These are phyloP conservation scores for Diarsia dahlii DNA, from an alignment of 2,888 invertebrate species.

Conservation along the genomic window DNA sequence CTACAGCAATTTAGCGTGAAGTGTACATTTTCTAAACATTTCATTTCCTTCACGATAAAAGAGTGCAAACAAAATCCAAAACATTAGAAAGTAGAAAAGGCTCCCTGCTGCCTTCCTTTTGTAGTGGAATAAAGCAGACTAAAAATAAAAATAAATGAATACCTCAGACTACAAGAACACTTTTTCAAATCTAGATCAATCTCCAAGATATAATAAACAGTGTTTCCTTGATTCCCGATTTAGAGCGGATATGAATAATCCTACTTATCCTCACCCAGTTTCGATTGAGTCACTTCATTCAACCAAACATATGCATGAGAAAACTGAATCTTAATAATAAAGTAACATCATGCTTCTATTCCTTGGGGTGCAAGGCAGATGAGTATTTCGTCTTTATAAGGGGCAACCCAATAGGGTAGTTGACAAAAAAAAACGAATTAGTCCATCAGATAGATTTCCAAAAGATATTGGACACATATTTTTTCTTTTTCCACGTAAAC, in stretches of 20 bases:
- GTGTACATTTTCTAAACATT: neutral
- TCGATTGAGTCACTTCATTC: constrained; percentile 42
- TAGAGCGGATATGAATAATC: constrained; percentile 47
- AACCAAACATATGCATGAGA: constrained; percentile 10
- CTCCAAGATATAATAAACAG: constrained; percentile 31
- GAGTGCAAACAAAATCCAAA: neutral
- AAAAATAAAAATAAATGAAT: neutral
- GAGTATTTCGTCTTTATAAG: neutral
- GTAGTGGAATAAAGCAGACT: neutral
- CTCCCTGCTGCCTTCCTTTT: neutral
- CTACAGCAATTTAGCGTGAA: too few species aligned
- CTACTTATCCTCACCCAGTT: constrained; percentile 40
- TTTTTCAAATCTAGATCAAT: constrained; percentile 25
- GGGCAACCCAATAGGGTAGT: too few species aligned
- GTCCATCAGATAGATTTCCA: too few species aligned
- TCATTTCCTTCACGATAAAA: neutral
- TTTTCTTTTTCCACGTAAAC: too few species aligned
- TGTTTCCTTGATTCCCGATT: constrained; percentile 22
- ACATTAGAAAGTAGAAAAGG: neutral
- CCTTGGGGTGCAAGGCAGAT: neutral
- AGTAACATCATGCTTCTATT: neutral
- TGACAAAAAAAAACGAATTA: too few species aligned
- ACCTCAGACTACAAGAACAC: neutral
- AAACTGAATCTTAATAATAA: constrained; percentile 14
- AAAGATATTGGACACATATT: too few species aligned